Evolutionary conservation across 2,888 invertebrate genomes (phyloP), one percentile per base, ranked within the genome.

Genomic region (Tricholauxania praeusta): DNA sequence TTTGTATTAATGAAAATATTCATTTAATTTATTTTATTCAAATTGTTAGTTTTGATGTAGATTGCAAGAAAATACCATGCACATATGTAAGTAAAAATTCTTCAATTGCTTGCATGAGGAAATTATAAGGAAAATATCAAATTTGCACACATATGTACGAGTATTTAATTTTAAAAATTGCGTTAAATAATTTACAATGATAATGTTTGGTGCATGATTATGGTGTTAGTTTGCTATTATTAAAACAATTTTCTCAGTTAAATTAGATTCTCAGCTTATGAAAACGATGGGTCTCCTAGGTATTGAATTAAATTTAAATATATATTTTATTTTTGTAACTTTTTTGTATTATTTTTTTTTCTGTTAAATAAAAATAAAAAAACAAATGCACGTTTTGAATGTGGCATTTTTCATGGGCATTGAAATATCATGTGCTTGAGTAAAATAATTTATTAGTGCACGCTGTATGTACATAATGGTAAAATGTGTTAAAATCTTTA

Each of bases 191-290:
- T 57, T 68, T 57, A 59, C 57, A 59, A 48, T 68, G 12, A 60
- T 14, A 12, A 15, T 19, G 51, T 72, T 72, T 28, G n/a, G 47
- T 51, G 47, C 47, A 67, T 59, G 69, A 70, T 57, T 12, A 12
- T 71, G 48, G 62, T 64, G 74, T 57, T 72, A 74, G 72, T 72
- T 62, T 32, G 19, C 39, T 64, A 53, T n/a, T n/a, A n/a, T 65
- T 14, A 64, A 74, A 72, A 74, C 22, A 52, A 71, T 64, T n/a
- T 62, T 22, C 60, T 4, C n/a, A 1, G 5, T 10, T 60, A 60
- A 28, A 28, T 22, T 1, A 55, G 57, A 19, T 17, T 57, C 10
- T 15, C 19, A 3, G 28, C 57, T 22, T 12, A 12, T 12, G 17
- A 53, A 53, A 53, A 53, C 10, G 17, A 12, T 17, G 19, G 19